Evolutionary conservation across 2,888 invertebrate species (phyloP).

Genomic region (Plusia festucae): DNA sequence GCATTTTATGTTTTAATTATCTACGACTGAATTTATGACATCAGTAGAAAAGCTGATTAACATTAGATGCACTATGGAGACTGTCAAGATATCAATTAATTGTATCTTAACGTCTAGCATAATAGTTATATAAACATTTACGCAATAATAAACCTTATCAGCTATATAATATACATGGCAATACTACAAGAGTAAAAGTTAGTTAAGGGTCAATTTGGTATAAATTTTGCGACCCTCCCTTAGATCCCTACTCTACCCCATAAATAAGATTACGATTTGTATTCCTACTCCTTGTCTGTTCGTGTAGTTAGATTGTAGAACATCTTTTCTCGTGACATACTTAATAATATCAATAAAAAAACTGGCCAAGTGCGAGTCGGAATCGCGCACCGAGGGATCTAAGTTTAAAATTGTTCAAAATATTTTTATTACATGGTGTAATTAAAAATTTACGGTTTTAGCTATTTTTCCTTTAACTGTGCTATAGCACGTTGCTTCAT

Average conservation of each 20-base stretch:
- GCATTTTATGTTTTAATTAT: neutral
- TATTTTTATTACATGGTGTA: no score
- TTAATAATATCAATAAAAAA: no score
- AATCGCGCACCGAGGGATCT: no score
- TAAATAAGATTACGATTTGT: constrained; percentile 7
- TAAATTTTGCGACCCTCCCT: constrained; percentile 14
- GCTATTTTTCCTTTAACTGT: no score
- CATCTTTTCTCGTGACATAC: neutral
- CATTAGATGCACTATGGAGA: neutral
- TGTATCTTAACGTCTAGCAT: neutral
- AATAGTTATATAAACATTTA: neutral
- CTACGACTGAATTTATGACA: neutral
- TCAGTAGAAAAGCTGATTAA: neutral
- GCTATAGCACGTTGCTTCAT: no score
- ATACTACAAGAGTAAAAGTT: constrained; percentile 3
- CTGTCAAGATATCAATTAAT: neutral
- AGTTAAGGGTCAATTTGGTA: constrained; percentile 7
- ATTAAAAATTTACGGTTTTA: no score
- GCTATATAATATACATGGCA: constrained; percentile 2
- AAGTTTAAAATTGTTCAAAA: no score
- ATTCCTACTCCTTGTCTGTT: constrained; percentile 1
- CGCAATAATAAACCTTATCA: neutral
- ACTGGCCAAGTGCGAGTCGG: no score
- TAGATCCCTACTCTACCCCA: neutral
- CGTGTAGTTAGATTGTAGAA: neutral